These are phyloP conservation scores for Carduelis carduelis DNA, from an alignment of 2,797 vertebrate species.

Conservation along the genomic window DNA sequence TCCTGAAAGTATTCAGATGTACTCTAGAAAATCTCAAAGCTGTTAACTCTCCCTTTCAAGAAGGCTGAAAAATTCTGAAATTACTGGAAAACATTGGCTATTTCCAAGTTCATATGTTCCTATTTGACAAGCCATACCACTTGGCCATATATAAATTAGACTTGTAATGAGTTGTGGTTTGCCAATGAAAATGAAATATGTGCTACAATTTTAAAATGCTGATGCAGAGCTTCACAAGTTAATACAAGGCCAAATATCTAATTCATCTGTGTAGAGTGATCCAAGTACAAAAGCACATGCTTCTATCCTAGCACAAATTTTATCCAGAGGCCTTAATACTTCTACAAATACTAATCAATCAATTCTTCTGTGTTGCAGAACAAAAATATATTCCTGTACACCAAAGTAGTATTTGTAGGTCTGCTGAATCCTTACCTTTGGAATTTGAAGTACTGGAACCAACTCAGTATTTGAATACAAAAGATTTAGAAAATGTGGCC, in stretches of 20 bases:
- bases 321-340: background rate
- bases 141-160: background rate
- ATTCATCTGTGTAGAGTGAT: background rate
- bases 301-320: background rate
- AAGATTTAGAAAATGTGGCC: background rate
- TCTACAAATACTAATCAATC: background rate
- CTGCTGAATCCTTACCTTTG: background rate
- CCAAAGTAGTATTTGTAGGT: background rate
- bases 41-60: background rate
- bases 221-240: background rate
- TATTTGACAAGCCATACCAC: background rate
- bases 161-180: background rate
- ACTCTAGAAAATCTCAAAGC: background rate
- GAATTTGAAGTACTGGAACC: background rate
- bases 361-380: background rate
- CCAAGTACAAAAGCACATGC: background rate
- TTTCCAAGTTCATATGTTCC: background rate
- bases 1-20: background rate
- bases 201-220: slow-evolving; percentile 60
- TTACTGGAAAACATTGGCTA: background rate
- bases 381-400: background rate
- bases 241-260: background rate
- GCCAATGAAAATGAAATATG: slow-evolving; percentile 23
- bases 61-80: background rate
- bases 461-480: background rate